A percentile compares a stretch with the other conserved stretches of the same genome.
phyloP scores from a whole-genome alignment of 2,888 invertebrate species.

The Carterocephalus palaemon region DNA sequence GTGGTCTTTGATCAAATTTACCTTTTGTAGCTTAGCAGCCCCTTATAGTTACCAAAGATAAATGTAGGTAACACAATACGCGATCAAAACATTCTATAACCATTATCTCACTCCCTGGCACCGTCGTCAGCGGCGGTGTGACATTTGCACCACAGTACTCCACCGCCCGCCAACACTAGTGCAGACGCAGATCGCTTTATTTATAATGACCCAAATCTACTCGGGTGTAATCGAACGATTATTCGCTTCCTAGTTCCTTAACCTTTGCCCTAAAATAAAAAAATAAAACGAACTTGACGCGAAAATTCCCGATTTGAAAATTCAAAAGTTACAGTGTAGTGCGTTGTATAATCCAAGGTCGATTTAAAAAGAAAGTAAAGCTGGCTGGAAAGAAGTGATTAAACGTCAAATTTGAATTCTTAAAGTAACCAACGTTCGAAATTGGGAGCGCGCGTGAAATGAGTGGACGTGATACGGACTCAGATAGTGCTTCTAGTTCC shows the following conservation, averaged over 20 bases:
- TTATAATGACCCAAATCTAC: slow-evolving; percentile 39
- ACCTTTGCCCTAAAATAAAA: slow-evolving; percentile 15
- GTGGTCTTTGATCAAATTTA: background rate
- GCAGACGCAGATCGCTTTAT: slow-evolving; percentile 28
- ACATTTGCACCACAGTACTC: slow-evolving; percentile 22
- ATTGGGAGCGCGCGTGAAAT: slow-evolving; percentile 37
- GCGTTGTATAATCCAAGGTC: too few species aligned
- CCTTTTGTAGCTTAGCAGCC: too few species aligned
- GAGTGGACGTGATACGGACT: slow-evolving; percentile 50
- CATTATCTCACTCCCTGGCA: slow-evolving; percentile 29
- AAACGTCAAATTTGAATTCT: slow-evolving; percentile 21
- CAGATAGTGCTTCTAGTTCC: slow-evolving; percentile 49
- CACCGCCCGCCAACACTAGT: slow-evolving; percentile 19
- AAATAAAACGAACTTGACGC: background rate
- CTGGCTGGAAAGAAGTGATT: too few species aligned
- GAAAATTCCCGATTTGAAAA: background rate
- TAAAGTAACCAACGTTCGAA: slow-evolving; percentile 7
- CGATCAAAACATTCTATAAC: slow-evolving; percentile 21
- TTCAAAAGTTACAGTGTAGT: too few species aligned
- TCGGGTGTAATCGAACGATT: slow-evolving; percentile 24
- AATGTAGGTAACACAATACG: slow-evolving; percentile 22
- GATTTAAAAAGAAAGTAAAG: too few species aligned
- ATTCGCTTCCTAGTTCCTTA: slow-evolving; percentile 34
- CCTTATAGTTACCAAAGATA: too few species aligned
- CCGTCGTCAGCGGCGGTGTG: slow-evolving; percentile 14